Percentiles rank a stretch among this genome's conserved stretches.
These are phyloP conservation scores for Allygus modestus DNA, from an alignment of 2,888 invertebrate genomes.

Conservation along the genomic window DNA sequence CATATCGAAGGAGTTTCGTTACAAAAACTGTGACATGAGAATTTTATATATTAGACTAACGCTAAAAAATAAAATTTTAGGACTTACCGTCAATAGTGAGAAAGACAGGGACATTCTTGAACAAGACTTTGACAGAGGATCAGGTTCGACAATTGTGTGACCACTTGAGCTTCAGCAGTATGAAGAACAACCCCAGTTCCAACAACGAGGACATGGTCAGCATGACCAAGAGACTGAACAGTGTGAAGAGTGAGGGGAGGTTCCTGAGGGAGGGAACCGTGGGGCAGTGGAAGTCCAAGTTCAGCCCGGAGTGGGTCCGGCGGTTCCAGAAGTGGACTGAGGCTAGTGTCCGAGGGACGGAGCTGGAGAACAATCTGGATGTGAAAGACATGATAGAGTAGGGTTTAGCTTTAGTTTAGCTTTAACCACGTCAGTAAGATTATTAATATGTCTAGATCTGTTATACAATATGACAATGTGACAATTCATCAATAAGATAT, in stretches of 20 bases:
- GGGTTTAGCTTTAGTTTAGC: too few relatives aligned
- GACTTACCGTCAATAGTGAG: constrained; percentile 83
- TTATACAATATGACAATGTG: too few relatives aligned
- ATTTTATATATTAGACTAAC: too few relatives aligned
- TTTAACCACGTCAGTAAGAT: too few relatives aligned
- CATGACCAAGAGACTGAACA: constrained; percentile 73
- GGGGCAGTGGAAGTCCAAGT: constrained; percentile 74
- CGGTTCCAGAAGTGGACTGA: constrained; percentile 76
- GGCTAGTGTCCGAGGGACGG: constrained; percentile 72
- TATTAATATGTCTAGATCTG: too few relatives aligned
- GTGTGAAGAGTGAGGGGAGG: constrained; percentile 75
- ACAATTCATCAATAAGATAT: too few relatives aligned
- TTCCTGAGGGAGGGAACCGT: constrained; percentile 73
- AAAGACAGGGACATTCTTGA: constrained; percentile 85
- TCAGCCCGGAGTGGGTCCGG: constrained; percentile 73
- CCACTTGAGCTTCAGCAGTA: constrained; percentile 88
- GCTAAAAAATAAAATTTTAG: too few relatives aligned
- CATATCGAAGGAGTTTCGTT: too few relatives aligned
- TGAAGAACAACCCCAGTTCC: constrained; percentile 88
- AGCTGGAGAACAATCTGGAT: constrained; percentile 66
- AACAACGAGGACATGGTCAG: constrained; percentile 80
- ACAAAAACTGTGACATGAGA: too few relatives aligned
- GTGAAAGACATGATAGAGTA: too few relatives aligned
- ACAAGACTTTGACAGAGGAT: constrained; percentile 81
- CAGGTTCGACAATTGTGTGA: constrained; percentile 82